Conservation (phyloP, 2,113 vertebrate species). For the Chaetops frenatus region DNA sequence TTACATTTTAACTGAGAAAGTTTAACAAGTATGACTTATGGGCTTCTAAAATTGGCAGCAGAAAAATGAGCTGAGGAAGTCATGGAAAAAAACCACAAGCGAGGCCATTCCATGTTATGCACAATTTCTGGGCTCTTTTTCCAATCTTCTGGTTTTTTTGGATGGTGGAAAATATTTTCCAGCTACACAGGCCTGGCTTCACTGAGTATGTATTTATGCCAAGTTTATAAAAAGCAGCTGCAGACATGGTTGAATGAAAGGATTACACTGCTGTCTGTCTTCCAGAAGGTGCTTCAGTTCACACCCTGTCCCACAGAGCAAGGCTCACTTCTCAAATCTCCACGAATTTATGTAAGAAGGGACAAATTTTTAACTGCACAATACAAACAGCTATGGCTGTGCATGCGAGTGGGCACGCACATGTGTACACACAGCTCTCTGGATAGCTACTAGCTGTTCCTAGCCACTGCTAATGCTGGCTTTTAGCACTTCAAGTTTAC, state of each 20-base stretch:
- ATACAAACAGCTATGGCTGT: neutral
- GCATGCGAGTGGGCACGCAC: neutral
- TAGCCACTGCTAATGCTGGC: neutral
- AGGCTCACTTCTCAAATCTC: neutral
- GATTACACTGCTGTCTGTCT: constrained; percentile 78
- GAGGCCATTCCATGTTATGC: constrained; percentile 62
- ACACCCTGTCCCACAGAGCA: constrained; percentile 42
- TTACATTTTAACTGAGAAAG: constrained; percentile 75
- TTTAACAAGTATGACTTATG: constrained; percentile 73
- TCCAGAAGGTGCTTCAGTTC: constrained; percentile 72
- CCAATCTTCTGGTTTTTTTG: constrained; percentile 72
- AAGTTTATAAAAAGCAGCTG: constrained; percentile 81
- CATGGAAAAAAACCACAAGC: constrained; percentile 70
- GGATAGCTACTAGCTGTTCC: neutral
- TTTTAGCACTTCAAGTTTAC: neutral
- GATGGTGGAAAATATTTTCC: constrained; percentile 81
- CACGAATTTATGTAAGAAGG: neutral
- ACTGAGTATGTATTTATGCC: constrained; percentile 66
- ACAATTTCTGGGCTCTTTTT: constrained; percentile 73
- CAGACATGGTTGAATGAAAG: constrained; percentile 79
- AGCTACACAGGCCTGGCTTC: constrained; percentile 78
- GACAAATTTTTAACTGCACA: neutral
- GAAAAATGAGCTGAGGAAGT: constrained; percentile 73
- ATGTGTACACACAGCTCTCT: neutral
- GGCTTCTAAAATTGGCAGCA: constrained; percentile 76